phyloP scores from a whole-genome alignment of 2,888 invertebrate genomes.

The Caenorhabditis uteleia region DNA sequence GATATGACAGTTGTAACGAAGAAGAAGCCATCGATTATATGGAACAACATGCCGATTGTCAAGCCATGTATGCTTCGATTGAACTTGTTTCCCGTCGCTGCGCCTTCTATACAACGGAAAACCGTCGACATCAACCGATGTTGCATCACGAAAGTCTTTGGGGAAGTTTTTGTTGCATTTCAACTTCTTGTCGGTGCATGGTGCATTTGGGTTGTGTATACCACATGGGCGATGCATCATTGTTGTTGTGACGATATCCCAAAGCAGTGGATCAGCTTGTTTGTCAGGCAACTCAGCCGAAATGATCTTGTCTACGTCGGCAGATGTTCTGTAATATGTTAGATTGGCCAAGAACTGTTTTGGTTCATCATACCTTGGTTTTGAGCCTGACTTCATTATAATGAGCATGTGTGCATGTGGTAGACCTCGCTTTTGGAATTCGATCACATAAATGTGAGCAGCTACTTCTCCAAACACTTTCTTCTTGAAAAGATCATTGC shows the following conservation, averaged over 20 bases:
- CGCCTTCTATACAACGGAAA: constrained; percentile 69
- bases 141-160: constrained; percentile 59
- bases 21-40: constrained; percentile 61
- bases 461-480: constrained; percentile 48
- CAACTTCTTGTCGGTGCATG: constrained; percentile 70
- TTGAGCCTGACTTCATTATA: constrained; percentile 57
- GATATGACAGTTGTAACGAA: constrained; percentile 50
- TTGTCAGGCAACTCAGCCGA: constrained; percentile 52
- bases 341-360: no score
- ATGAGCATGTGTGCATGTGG: constrained; percentile 63
- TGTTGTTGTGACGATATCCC: constrained; percentile 29
- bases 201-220: constrained; percentile 48
- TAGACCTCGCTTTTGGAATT: constrained; percentile 68
- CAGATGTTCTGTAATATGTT: no score
- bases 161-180: constrained; percentile 70
- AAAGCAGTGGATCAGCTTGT: constrained; percentile 35
- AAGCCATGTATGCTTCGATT: neutral
- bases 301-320: constrained; percentile 25
- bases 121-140: constrained; percentile 63
- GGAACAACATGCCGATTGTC: constrained; percentile 70
- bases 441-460: constrained; percentile 55
- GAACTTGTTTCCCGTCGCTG: constrained; percentile 42
- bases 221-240: constrained; percentile 65
- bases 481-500: constrained; percentile 46
- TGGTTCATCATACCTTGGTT: constrained; percentile 17